Base-by-base conservation (phyloP, 1,140 invertebrate genomes). In the Cydia pomonella region DNA sequence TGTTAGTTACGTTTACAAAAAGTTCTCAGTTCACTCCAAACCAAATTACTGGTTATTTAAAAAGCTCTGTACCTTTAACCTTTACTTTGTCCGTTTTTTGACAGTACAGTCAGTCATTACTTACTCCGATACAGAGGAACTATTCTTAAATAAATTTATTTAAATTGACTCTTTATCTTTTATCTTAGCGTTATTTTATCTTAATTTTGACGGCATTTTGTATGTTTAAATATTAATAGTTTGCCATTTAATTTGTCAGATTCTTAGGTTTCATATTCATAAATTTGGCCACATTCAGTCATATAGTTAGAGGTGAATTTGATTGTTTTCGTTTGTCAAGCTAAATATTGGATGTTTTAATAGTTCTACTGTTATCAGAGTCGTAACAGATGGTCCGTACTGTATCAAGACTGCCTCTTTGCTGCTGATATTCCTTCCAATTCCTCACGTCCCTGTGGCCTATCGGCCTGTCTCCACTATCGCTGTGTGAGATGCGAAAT, bases 401-500 rank as follows among this genome's bases (percentile, higher is more conserved):
- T 41, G 75, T 76, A 27, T 76, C 75, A 73, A 73, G 47, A 73
- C 75, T 76, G 44, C 72, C 71, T 71, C 75, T 76, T 47, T 27
- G 59, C 33, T 76, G 53, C 7, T 71, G 41, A 62, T 66, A 33
- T 44, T 47, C 38, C 21, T 72, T 47, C 74, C 76, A 75, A 21
- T 77, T 69, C 64, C 18, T 69, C 29, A 69, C 64, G 27, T 69
- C 64, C 29, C 27, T 75, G 21, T 73, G 64, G 71, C 41, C 29
- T 64, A 76, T 79, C 75, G 29, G 78, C 73, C 50, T 74, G 72
- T 75, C 81, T 82, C 18, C 74, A 69, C 21, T 79, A 25, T 69
- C 75, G 41, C 77, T 71, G 63, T 75, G 80, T 66, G 64, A 69
- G 64, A 69, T 38, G 27, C 73, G 82, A 79, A 80, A 81, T 69